Conservation (phyloP, 2,888 invertebrate species). For the Drosophila antonietae region DNA sequence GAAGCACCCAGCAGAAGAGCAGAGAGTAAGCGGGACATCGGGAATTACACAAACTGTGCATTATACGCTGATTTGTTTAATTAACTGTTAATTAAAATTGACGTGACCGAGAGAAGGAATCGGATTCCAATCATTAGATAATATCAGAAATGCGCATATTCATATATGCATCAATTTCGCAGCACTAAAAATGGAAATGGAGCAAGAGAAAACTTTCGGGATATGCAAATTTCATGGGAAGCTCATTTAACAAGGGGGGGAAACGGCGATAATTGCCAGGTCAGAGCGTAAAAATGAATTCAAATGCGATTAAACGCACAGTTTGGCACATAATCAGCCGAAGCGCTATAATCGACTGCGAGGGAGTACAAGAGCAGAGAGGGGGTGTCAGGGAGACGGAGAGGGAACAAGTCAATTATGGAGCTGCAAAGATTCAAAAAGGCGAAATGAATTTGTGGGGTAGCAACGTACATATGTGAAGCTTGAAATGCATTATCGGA, state of each 20-base stretch:
- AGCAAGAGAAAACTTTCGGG: neutral
- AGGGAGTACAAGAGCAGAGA: no score
- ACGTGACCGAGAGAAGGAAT: neutral
- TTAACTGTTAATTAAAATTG: conserved; percentile 28
- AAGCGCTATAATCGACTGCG: conserved; percentile 22
- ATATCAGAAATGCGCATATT: neutral
- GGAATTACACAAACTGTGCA: conserved; percentile 22
- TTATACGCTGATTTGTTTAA: conserved; percentile 23
- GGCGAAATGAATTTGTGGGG: conserved; percentile 28
- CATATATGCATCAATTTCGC: neutral
- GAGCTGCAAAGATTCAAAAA: conserved; percentile 25
- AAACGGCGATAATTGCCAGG: conserved; percentile 25
- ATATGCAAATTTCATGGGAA: conserved; percentile 1
- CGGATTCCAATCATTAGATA: neutral
- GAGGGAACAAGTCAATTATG: conserved; percentile 3
- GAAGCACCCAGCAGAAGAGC: neutral
- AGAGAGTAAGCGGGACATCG: neutral
- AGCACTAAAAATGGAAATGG: conserved; percentile 1
- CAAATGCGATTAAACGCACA: conserved; percentile 53
- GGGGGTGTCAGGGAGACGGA: neutral
- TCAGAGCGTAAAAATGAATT: conserved; percentile 30
- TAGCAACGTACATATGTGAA: neutral
- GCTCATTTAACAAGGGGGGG: neutral
- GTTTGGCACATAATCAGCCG: conserved; percentile 44
- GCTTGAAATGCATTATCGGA: conserved; percentile 17